Conservation (phyloP, 2,797 vertebrate genomes). For the Periparus ater region DNA sequence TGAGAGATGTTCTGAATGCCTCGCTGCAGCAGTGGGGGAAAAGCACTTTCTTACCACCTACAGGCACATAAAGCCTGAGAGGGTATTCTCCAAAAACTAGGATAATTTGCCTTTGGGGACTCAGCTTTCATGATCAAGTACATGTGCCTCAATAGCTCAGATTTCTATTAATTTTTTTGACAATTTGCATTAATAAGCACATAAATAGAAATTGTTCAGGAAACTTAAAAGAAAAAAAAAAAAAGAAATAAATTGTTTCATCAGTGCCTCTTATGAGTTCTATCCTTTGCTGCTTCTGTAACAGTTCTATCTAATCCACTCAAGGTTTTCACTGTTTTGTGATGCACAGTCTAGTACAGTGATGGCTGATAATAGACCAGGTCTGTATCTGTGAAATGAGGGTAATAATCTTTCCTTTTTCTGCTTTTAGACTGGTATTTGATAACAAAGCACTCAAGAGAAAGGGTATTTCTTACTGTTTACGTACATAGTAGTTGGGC, state of each 20-base stretch:
- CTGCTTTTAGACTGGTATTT: not conserved
- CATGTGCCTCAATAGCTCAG: not conserved
- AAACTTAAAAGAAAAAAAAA: not conserved
- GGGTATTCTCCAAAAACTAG: not conserved
- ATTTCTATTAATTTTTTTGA: not conserved
- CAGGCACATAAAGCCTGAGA: not conserved
- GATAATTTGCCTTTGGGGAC: not conserved
- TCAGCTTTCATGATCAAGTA: not conserved
- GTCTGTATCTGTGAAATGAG: not conserved
- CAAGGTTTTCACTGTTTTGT: not conserved
- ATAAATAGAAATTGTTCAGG: not conserved
- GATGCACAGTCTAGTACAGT: not conserved
- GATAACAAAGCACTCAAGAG: not conserved
- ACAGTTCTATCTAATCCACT: not conserved
- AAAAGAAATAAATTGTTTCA: not conserved
- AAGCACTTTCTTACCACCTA: not conserved
- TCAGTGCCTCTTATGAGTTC: not conserved
- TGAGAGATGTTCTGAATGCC: slow-evolving; percentile 33
- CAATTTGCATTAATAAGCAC: not conserved
- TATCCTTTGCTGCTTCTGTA: not conserved
- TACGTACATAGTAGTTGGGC: not conserved
- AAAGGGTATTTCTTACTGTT: not conserved
- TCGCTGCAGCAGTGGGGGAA: not conserved
- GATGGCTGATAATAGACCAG: not conserved
- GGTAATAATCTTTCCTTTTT: not conserved